Evolutionary conservation across 2,797 vertebrate genomes (phyloP), one percentile per base, ranked within the genome.

Genomic region (Stomatorhinus walkeri): DNA sequence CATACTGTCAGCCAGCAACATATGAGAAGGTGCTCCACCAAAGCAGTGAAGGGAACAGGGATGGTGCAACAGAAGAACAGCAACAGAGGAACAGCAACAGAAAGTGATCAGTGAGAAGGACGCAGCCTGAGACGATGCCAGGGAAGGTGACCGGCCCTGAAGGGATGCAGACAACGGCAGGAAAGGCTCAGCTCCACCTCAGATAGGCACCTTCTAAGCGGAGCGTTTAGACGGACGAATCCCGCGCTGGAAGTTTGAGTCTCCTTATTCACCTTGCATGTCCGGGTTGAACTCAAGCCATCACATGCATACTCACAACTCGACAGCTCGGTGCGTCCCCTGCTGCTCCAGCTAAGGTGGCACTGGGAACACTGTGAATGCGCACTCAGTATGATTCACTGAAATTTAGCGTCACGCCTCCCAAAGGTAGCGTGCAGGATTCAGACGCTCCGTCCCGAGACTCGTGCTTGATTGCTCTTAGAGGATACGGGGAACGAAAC

Each of bases 311-410:
- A 68, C 64, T 32, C 22, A 86, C 76, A 85, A 56, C 85, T 85
- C 16, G n/a, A 85, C 54, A 87, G 56, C 89, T 87, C 87, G 84
- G 68, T 28, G 51, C 32, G 59, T 89, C 89, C 88, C 87, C 64
- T 12, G 54, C 46, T 43, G 28, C 61, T 19, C 68, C 64, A 48
- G 19, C 8, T 19, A 59, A 43, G 22, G n/a, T 22, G 87, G 72
- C 36, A 19, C 40, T 32, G 84, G 52, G 52, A 56, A 19, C 51
- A 14, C 51, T 28, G 12, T 7, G 51, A 87, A 51, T 9, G 9
- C 83, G 88, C 64, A 86, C 36, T 36, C 4, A 4, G 87, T 87
- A 72, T 89, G 24, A 43, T 79, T 89, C 89, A 83, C 88, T 88
- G 89, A 88, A 87, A 83, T 89, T 91, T 89, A 79, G 12, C 36